Percentiles rank a stretch among this genome's conserved stretches.
Evolutionary conservation across 2,888 invertebrate genomes (phyloP).

Genomic region (Lysandra bellargus): DNA sequence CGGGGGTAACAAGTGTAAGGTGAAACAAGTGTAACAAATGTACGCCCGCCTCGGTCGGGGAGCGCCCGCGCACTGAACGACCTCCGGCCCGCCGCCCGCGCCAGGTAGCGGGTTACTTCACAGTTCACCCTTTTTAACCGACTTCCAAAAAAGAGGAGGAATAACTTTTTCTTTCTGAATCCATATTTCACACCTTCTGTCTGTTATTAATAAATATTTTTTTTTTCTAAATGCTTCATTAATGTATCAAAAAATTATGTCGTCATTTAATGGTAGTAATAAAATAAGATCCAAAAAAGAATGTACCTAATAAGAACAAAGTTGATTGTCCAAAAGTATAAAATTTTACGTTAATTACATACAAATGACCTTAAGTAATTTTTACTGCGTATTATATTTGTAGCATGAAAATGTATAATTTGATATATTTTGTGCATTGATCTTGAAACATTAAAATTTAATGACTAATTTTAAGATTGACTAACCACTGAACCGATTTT

Average conservation of each 20-base stretch:
- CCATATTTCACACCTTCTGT: no score
- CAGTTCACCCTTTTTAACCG: background rate
- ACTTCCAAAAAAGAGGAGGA: background rate
- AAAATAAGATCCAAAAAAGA: background rate
- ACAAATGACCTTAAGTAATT: slow-evolving; percentile 8
- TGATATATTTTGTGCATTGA: background rate
- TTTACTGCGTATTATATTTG: slow-evolving; percentile 11
- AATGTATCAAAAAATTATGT: no score
- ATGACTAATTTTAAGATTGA: no score
- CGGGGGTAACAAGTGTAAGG: background rate
- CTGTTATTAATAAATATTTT: no score
- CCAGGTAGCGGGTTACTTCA: slow-evolving; percentile 23
- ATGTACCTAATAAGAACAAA: background rate
- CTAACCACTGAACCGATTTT: no score
- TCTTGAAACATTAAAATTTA: background rate
- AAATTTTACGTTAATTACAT: background rate
- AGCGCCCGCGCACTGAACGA: slow-evolving; percentile 63
- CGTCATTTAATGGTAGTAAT: background rate
- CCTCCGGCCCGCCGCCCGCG: background rate
- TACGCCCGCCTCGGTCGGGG: slow-evolving; percentile 62
- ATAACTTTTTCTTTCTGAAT: no score
- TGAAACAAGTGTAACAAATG: slow-evolving; percentile 27
- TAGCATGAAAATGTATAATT: background rate
- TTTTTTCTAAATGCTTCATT: no score
- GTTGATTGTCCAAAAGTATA: background rate